Percentiles rank a stretch among this genome's conserved stretches.
phyloP scores from a whole-genome alignment of 2,797 vertebrate genomes.

The Hyperoplus lanceolatus region DNA sequence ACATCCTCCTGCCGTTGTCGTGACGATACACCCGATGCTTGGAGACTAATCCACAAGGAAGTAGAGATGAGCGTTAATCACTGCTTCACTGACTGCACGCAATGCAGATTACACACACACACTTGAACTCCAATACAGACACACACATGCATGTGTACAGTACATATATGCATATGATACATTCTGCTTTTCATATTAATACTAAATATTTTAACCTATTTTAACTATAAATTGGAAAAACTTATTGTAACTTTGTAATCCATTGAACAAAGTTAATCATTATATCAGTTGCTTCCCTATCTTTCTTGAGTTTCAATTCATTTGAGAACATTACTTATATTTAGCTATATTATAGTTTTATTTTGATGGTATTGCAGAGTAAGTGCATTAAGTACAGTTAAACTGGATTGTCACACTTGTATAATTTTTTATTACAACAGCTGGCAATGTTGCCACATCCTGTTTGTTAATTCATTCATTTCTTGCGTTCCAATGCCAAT shows the following conservation, averaged over 20 bases:
- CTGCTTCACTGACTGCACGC: constrained; percentile 54
- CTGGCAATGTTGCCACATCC: background rate
- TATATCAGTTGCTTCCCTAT: background rate
- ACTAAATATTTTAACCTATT: background rate
- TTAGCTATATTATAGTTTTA: background rate
- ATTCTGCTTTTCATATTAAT: background rate
- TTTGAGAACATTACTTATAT: background rate
- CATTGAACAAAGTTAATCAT: background rate
- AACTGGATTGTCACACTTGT: background rate
- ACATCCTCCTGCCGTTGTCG: constrained; percentile 34
- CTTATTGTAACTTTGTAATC: background rate
- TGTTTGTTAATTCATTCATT: too few relatives aligned
- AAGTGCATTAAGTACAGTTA: background rate
- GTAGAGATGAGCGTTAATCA: constrained; percentile 70
- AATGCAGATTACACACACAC: constrained; percentile 59
- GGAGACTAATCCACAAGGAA: constrained; percentile 68
- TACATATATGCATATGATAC: background rate
- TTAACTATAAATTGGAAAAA: background rate
- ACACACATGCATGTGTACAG: constrained; percentile 11
- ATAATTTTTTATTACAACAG: background rate
- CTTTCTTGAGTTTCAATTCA: background rate
- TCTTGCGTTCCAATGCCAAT: too few relatives aligned
- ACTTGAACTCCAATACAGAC: constrained; percentile 15
- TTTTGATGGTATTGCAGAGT: background rate
- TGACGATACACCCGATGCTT: constrained; percentile 44